Percentiles rank a stretch among this genome's conserved stretches.
Conservation (phyloP, 2,888 invertebrate species). For the Cryptocephalus primarius region DNA sequence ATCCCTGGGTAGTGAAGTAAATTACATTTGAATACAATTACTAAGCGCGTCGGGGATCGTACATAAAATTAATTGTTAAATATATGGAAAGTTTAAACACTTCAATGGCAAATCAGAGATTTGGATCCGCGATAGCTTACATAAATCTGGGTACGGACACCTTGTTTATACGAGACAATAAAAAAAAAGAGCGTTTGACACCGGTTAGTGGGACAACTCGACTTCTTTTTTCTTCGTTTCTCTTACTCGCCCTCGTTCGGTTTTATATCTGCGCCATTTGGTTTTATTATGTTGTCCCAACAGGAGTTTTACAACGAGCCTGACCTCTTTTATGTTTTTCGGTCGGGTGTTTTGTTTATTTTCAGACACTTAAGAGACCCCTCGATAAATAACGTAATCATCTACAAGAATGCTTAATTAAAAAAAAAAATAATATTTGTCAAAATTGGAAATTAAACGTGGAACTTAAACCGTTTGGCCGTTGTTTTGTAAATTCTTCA, state of each 20-base stretch:
- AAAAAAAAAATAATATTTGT: no score
- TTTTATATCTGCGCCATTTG: constrained; percentile 4
- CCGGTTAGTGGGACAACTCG: constrained; percentile 22
- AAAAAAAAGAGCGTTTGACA: constrained; percentile 26
- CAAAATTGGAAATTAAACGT: no score
- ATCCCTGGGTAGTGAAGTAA: constrained; percentile 13
- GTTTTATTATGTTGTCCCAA: constrained; percentile 14
- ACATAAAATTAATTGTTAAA: constrained; percentile 38
- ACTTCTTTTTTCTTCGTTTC: constrained; percentile 12
- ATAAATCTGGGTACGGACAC: constrained; percentile 36
- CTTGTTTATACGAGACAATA: constrained; percentile 32
- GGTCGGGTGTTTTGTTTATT: no score
- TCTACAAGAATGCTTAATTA: no score
- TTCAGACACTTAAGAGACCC: no score
- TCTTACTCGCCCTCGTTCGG: constrained; percentile 3
- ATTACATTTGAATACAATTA: constrained; percentile 38
- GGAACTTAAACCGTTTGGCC: no score
- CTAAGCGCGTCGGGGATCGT: constrained; percentile 29
- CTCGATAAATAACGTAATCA: no score
- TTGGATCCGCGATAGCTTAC: constrained; percentile 35
- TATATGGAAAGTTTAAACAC: constrained; percentile 38
- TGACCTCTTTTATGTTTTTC: no score
- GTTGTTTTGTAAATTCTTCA: no score
- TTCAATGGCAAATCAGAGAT: constrained; percentile 38
- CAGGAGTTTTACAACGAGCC: neutral